A percentile compares a stretch with the other conserved stretches of the same genome.
phyloP scores from a whole-genome alignment of 2,113 vertebrate species.

The Paedocypris sp. region DNA sequence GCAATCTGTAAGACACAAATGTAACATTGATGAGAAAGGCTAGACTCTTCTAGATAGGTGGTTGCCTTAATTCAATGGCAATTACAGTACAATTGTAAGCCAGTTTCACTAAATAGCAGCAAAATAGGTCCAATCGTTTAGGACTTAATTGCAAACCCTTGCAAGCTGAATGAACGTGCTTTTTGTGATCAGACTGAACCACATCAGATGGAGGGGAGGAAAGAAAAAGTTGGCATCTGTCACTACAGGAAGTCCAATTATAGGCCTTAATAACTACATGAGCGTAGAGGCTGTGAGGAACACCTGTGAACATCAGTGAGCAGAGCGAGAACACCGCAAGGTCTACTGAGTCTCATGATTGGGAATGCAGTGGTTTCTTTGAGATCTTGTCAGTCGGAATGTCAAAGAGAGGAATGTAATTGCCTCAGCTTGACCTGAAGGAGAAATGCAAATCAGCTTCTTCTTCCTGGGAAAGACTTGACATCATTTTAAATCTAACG shows the following conservation, averaged over 20 bases:
- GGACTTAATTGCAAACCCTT: slow-evolving; percentile 44
- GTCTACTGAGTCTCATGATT: background rate
- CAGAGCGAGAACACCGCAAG: background rate
- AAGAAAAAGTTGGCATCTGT: slow-evolving; percentile 37
- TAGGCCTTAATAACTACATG: slow-evolving; percentile 36
- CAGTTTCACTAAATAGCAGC: slow-evolving; percentile 34
- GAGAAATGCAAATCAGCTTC: background rate
- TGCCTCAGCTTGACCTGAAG: background rate
- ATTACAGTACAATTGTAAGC: slow-evolving; percentile 12
- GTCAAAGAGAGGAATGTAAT: background rate
- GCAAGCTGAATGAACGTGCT: slow-evolving; percentile 12
- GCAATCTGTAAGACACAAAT: slow-evolving; percentile 66
- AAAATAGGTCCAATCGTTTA: slow-evolving; percentile 52
- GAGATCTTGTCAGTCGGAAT: slow-evolving; percentile 4
- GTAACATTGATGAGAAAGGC: background rate
- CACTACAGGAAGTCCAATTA: slow-evolving; percentile 37
- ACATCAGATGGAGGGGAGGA: slow-evolving; percentile 16
- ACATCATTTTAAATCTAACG: background rate
- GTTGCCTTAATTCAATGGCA: background rate
- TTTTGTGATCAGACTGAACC: slow-evolving; percentile 26
- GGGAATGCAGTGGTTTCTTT: background rate
- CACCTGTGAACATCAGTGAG: slow-evolving; percentile 23
- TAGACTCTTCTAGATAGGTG: background rate
- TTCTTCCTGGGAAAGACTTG: background rate
- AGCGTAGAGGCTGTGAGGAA: slow-evolving; percentile 8